Conservation (phyloP, 2,797 vertebrate species). For the Natrix natrix region DNA sequence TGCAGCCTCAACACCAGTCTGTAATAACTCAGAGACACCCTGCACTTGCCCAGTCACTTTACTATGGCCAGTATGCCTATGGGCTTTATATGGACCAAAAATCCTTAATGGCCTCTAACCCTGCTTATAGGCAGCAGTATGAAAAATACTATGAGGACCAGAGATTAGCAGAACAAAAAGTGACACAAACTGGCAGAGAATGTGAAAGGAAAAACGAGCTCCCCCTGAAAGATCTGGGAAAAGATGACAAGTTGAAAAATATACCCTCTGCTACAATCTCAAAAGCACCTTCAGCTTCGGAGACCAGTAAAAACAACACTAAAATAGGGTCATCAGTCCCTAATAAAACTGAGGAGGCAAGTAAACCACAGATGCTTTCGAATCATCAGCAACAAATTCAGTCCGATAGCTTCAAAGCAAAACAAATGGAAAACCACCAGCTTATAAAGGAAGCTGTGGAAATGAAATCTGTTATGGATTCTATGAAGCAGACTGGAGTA, state of each 20-base stretch:
- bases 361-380: conserved; percentile 82
- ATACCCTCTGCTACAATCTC: conserved; percentile 81
- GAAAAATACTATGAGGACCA: conserved; percentile 90
- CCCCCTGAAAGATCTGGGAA: conserved; percentile 76
- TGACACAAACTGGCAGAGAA: conserved; percentile 75
- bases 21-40: conserved; percentile 96
- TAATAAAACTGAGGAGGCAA: conserved; percentile 87
- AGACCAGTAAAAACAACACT: conserved; percentile 83
- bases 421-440: conserved; percentile 90
- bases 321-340: conserved; percentile 79
- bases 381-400: conserved; percentile 82
- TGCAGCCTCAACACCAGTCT: conserved; percentile 91
- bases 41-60: conserved; percentile 95
- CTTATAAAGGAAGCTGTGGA: conserved; percentile 93
- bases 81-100: conserved; percentile 98
- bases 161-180: conserved; percentile 85
- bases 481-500: conserved; percentile 93
- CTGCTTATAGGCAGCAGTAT: conserved; percentile 80
- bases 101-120: conserved; percentile 86
- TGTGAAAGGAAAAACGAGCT: conserved; percentile 75
- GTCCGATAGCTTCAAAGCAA: conserved; percentile 79
- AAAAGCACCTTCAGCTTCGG: conserved; percentile 82
- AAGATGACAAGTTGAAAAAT: conserved; percentile 86
- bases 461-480: conserved; percentile 93
- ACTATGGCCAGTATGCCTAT: conserved; percentile 96